phyloP scores from a whole-genome alignment of 1,140 invertebrate genomes.

The Coptotermes formosanus region DNA sequence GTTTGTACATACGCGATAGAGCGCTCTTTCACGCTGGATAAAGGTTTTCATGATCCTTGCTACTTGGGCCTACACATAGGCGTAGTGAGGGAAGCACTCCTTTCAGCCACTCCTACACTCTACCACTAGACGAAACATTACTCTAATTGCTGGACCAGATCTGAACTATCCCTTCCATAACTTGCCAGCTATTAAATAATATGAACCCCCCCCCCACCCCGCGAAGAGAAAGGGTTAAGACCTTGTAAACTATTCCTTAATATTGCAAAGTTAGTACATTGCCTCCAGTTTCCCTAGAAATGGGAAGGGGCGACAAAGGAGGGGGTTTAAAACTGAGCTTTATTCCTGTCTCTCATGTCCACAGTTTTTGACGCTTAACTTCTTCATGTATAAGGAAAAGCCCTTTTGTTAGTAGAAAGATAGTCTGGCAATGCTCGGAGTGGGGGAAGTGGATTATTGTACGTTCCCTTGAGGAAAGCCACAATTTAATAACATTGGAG shows the following conservation, averaged over 20 bases:
- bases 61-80: background rate
- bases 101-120: background rate
- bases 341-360: background rate
- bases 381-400: slow-evolving; percentile 19
- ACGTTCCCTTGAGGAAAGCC: slow-evolving; percentile 21
- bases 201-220: background rate
- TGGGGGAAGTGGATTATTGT: background rate
- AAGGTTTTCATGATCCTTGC: background rate
- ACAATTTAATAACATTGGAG: slow-evolving; percentile 27
- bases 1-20: too few relatives aligned
- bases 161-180: slow-evolving; percentile 10
- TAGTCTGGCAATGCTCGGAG: background rate
- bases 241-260: slow-evolving; percentile 20
- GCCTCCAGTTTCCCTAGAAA: background rate
- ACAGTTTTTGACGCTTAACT: slow-evolving; percentile 25
- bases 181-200: slow-evolving; percentile 1
- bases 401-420: slow-evolving; percentile 1
- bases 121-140: background rate
- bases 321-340: background rate
- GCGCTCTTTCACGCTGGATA: too few relatives aligned
- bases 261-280: background rate
- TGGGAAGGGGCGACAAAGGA: background rate
- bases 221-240: background rate
- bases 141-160: slow-evolving; percentile 8
- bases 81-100: background rate